phyloP scores from a whole-genome alignment of 2,113 vertebrate species.

The Leucosticte australis region DNA sequence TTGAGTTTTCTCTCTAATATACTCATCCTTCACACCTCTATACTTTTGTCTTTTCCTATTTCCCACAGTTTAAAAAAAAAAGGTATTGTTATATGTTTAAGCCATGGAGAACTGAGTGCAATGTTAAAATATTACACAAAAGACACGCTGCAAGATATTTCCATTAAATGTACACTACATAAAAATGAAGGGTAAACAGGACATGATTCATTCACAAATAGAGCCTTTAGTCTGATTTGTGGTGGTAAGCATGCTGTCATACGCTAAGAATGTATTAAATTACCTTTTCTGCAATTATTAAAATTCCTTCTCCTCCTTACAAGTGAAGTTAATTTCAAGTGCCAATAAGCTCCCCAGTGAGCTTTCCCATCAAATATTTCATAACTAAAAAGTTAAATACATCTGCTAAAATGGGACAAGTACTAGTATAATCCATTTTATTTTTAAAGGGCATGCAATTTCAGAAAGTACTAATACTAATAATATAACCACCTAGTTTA shows the following conservation, averaged over 20 bases:
- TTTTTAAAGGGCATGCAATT: constrained; percentile 60
- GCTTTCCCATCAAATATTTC: constrained; percentile 63
- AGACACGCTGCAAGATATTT: constrained; percentile 27
- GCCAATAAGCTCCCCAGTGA: constrained; percentile 61
- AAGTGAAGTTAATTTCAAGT: constrained; percentile 64
- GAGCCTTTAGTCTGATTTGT: constrained; percentile 52
- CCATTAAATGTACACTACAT: constrained; percentile 26
- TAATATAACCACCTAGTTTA: constrained; percentile 54
- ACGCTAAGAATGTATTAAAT: constrained; percentile 64
- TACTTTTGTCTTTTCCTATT: background rate
- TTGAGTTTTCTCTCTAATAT: background rate
- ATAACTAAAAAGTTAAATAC: constrained; percentile 66
- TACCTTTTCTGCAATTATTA: constrained; percentile 58
- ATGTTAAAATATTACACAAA: background rate
- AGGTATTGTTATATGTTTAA: background rate
- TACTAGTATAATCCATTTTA: constrained; percentile 64
- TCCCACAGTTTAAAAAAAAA: background rate
- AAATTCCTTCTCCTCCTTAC: constrained; percentile 61
- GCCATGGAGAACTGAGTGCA: background rate
- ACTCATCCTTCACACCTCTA: background rate
- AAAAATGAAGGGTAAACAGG: constrained; percentile 34
- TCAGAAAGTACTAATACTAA: constrained; percentile 59
- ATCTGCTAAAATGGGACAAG: constrained; percentile 55
- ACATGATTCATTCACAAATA: constrained; percentile 58
- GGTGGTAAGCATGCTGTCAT: constrained; percentile 40